phyloP scores from a whole-genome alignment of 2,888 invertebrate genomes.

The Odiellus spinosus region DNA sequence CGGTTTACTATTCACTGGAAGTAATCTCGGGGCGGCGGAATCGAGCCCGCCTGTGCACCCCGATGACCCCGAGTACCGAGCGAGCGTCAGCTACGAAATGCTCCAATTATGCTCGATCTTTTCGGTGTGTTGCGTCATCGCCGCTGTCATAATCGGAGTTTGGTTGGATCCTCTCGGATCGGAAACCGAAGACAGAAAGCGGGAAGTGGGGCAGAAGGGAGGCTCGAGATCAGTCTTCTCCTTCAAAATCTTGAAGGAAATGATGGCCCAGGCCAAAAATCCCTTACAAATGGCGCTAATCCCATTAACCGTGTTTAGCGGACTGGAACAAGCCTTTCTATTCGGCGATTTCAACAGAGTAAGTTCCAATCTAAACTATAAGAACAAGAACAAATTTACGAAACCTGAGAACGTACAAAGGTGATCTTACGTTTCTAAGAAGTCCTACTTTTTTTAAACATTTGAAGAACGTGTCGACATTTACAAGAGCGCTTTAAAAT shows the following conservation, averaged over 20 bases:
- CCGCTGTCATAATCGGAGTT: slow-evolving; percentile 28
- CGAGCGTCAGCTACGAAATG: slow-evolving; percentile 43
- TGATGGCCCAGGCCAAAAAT: slow-evolving; percentile 75
- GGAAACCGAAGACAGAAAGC: slow-evolving; percentile 6
- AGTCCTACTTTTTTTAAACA: too few species aligned
- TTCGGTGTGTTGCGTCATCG: slow-evolving; percentile 65
- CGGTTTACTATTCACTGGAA: too few species aligned
- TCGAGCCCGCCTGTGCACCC: not conserved
- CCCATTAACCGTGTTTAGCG: slow-evolving; percentile 89
- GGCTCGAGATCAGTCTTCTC: not conserved
- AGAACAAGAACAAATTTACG: too few species aligned
- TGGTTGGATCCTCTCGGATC: slow-evolving; percentile 10
- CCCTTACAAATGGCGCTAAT: slow-evolving; percentile 82
- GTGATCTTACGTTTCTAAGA: too few species aligned
- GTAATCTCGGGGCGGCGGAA: too few species aligned
- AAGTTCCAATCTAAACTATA: slow-evolving; percentile 6
- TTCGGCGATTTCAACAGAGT: slow-evolving; percentile 48
- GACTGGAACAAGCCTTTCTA: slow-evolving; percentile 93
- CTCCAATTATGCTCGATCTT: slow-evolving; percentile 79
- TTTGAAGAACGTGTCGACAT: too few species aligned
- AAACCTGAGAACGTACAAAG: too few species aligned
- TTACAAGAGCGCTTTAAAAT: too few species aligned
- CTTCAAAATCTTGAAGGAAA: slow-evolving; percentile 52
- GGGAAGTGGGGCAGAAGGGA: slow-evolving; percentile 4
- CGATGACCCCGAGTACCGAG: slow-evolving; percentile 7